Base-by-base conservation (phyloP, 2,113 vertebrate species). In the Chionis minor region DNA sequence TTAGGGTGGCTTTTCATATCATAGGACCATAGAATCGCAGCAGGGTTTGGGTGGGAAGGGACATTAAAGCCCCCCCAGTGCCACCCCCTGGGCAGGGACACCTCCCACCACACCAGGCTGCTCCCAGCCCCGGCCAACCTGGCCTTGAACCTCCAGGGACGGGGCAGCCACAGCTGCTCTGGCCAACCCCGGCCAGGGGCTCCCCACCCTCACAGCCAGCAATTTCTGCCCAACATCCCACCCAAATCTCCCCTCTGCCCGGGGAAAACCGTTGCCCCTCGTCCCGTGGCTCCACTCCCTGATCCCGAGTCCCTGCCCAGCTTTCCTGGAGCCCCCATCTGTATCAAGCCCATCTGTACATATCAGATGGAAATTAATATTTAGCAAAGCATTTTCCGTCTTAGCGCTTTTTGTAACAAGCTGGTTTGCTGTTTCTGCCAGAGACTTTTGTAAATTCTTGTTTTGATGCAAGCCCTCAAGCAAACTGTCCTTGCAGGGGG, bases 201-300 rank as follows among this genome's bases (percentile, higher is more conserved):
- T 61, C 59, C 17, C 59, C 35, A 26, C 59, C 23, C 35, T 17
- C 59, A 17, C 59, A 38, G 15, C 15, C 35, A 26, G 35, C 4
- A 27, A 62, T 24, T 62, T 62, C 59, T 18, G 16, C 59, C 59
- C 5, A 2, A 26, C 2, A 62, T 26, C 35, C 26, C 59, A 26
- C 1, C n/a, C 12, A 14, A 5, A 3, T 62, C 23, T 38, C n/a
- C n/a, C n/a, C 59, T 38, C n/a, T 18, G 4, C 5, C n/a, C 26
- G 59, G 3, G 59, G 27, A 26, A 63, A 40, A 20, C 26, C 17
- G 11, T 63, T 63, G 11, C 11, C 61, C 61, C 11, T 40, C 17
- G 1, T 19, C 61, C 35, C 8, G 40, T 7, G 7, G 61, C 35
- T 63, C 35, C 26, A 24, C 61, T 28, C 35, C 35, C 61, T 28